Base-by-base conservation (phyloP, 2,113 vertebrate species). In the Gambusia holbrooki region DNA sequence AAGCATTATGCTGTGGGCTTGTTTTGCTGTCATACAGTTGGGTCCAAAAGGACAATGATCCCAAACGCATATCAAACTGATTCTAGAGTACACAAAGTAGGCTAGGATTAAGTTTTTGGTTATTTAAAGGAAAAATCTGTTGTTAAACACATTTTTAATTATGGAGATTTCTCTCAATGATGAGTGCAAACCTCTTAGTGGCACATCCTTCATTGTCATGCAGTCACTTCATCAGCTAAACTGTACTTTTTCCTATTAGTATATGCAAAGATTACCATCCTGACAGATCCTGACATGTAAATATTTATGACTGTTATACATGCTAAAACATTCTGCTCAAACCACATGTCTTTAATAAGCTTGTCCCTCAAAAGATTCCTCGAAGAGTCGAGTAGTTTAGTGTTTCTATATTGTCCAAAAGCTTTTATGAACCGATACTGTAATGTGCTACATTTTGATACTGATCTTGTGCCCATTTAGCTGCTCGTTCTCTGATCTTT, bases 221-320 rank as follows among this genome's bases (percentile, higher is more conserved):
- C 13, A 70, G 17, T 77, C 51, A 72, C 35, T 64, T 65, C 74
- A 84, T 83, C 63, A 80, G 71, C 69, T 82, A 58, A 35, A 19
- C 1, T 32, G 15, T 32, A 22, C 81, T 29, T 79, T 84, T 77
- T 73, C 70, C 75, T 63, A 27, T 71, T 73, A n/a, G 19, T 25
- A 85, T 86, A 93, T 93, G 89, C 90, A 94, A 90, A 84, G 74
- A 81, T 63, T 25, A 71, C 76, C 66, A 73, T 81, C 71, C 72
- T 74, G 77, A 48, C 45, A 48, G 15, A 76, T 77, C 69, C 77
- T 58, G 62, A 83, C 35, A 78, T 81, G 28, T 87, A 79, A 69
- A 87, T 88, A 81, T 74, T 62, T 87, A 69, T 69, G 65, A 82
- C 71, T 86, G 77, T 84, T 84, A 80, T 74, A 85, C 75, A 64